A percentile compares a stretch with the other conserved stretches of the same genome.
Evolutionary conservation across 1,140 invertebrate species (phyloP).

Genomic region (Schlechtendalia chinensis): DNA sequence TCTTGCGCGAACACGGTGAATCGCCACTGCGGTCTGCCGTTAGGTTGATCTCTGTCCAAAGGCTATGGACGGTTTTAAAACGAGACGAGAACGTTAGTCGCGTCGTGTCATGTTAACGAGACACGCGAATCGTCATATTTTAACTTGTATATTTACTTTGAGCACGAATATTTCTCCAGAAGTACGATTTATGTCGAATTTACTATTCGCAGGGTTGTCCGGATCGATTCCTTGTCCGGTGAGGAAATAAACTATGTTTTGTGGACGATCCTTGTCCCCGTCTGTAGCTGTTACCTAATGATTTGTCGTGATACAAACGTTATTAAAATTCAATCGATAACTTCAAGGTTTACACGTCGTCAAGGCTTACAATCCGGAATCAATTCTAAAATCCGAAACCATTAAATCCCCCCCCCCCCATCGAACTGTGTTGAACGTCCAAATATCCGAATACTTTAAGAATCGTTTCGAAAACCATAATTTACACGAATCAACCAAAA

Average conservation of each 20-base stretch:
- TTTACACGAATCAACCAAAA: too few relatives aligned
- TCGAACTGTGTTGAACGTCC: too few relatives aligned
- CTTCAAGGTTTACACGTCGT: too few relatives aligned
- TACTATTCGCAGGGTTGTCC: conserved; percentile 89
- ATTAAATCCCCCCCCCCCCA: too few relatives aligned
- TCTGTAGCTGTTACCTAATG: conserved; percentile 88
- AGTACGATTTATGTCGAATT: conserved; percentile 93
- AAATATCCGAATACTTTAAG: too few relatives aligned
- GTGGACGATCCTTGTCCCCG: conserved; percentile 88
- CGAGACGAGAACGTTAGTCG: background rate
- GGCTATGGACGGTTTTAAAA: conserved; percentile 63
- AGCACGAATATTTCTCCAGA: conserved; percentile 91
- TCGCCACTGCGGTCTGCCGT: conserved; percentile 89
- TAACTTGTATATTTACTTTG: conserved; percentile 65
- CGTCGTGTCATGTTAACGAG: too few relatives aligned
- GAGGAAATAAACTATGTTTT: conserved; percentile 94
- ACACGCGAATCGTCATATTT: too few relatives aligned
- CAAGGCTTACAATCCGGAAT: too few relatives aligned
- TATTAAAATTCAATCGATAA: background rate
- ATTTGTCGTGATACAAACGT: background rate
- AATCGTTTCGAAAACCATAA: too few relatives aligned
- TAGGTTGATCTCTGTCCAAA: conserved; percentile 93
- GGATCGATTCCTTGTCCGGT: conserved; percentile 95
- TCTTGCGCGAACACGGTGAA: conserved; percentile 98
- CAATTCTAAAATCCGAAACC: too few relatives aligned